Evolutionary conservation across 2,888 invertebrate genomes (phyloP), one percentile per base, ranked within the genome.

Genomic region (Latheticus oryzae): DNA sequence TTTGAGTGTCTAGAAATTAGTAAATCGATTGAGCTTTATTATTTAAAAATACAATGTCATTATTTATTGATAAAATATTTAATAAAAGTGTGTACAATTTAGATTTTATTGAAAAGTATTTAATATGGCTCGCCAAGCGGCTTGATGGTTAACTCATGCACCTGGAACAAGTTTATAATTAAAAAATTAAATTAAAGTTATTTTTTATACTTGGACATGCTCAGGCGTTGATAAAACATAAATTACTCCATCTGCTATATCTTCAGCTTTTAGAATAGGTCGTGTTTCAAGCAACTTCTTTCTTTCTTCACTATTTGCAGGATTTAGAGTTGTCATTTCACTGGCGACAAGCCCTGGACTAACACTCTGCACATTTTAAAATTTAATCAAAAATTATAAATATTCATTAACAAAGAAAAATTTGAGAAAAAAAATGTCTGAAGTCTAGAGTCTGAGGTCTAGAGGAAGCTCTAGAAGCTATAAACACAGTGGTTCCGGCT

Each of bases 311-410:
- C 8, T 26, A 1, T 3, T 3, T 23, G 38, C 19, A 1, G 28
- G 38, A 21, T 28, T 40, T 5, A 12, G 3, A 8, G 23, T 30
- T 2, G 51, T 40, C 40, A 52, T 15, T 23, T 52, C 52, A 3
- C 23, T 52, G 1, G 11, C 19, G 1, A 52, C 52, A 5, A 33
- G 1, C n/a, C 42, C 52, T 5, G 52, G 52, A 42, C 42, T 52
- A 5, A 52, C 23, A 38, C 51, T 51, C 51, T 51, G 13, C 9
- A 43, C 26, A 16, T 11, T 24, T 24, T 24, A 30, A 30, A 32
- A 48, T 16, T 5, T n/a, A n/a, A n/a, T n/a, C n/a, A n/a, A 42
- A 23, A 12, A 40, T 23, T 11, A 12, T 2, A 11, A 30, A 4
- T 30, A 12, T 30, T 2, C 2, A 11, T 12, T 11, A 4, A 1